Percentiles rank a stretch among this genome's conserved stretches.
phyloP scores from a whole-genome alignment of 2,888 invertebrate species.

The Andricus quercusramuli region DNA sequence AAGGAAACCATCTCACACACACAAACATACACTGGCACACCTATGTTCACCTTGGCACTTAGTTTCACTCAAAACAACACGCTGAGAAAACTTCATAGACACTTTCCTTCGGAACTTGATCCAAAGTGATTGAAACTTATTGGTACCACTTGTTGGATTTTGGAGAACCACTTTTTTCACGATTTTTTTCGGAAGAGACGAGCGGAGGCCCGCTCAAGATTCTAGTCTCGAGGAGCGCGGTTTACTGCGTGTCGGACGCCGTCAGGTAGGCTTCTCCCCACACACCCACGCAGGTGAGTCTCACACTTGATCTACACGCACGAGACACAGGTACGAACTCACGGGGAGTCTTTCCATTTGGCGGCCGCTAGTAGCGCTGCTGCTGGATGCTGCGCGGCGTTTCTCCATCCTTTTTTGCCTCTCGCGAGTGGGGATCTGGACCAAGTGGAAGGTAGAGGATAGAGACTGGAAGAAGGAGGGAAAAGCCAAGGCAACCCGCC shows the following conservation, averaged over 20 bases:
- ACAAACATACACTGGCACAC: slow-evolving; percentile 36
- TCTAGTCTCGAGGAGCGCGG: slow-evolving; percentile 68
- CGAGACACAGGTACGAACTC: slow-evolving; percentile 49
- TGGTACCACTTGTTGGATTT: background rate
- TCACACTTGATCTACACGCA: slow-evolving; percentile 67
- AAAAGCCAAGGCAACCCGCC: slow-evolving; percentile 48
- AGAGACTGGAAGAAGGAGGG: slow-evolving; percentile 52
- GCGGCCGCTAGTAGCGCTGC: slow-evolving; percentile 78
- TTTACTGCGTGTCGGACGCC: slow-evolving; percentile 78
- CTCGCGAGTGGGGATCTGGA: slow-evolving; percentile 80
- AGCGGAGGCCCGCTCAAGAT: slow-evolving; percentile 53
- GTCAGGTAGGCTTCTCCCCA: slow-evolving; percentile 77
- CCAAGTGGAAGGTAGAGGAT: slow-evolving; percentile 71
- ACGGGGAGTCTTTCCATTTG: slow-evolving; percentile 70
- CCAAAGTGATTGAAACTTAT: background rate
- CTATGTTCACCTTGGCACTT: slow-evolving; percentile 34
- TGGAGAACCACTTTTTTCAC: background rate
- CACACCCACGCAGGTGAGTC: slow-evolving; percentile 71
- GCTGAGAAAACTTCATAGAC: background rate
- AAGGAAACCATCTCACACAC: background rate
- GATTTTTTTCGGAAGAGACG: slow-evolving; percentile 6
- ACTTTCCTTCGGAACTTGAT: background rate
- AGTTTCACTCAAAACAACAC: slow-evolving; percentile 38
- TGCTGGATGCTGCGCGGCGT: slow-evolving; percentile 76
- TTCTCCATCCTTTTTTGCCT: slow-evolving; percentile 60